phyloP scores from a whole-genome alignment of 2,113 vertebrate species.

The Thalassoma bifasciatum region DNA sequence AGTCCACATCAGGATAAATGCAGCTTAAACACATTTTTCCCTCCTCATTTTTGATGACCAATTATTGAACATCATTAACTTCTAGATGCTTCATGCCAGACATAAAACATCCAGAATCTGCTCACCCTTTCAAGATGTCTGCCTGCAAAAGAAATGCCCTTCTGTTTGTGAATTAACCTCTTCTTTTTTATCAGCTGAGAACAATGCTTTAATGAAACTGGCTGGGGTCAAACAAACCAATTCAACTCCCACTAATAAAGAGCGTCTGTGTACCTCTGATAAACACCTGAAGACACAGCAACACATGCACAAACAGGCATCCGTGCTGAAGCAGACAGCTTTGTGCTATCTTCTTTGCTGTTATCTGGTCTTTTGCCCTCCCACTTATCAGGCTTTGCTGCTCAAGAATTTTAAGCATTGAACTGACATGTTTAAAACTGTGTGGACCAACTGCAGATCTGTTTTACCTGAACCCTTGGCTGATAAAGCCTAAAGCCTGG shows the following conservation, averaged over 20 bases:
- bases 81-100: too few relatives aligned
- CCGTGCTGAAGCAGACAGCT: background rate
- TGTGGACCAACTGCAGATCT: background rate
- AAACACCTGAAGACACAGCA: constrained; percentile 14
- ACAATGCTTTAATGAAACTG: constrained; percentile 21
- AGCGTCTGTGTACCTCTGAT: constrained; percentile 20
- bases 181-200: constrained; percentile 20
- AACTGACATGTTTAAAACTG: constrained; percentile 42
- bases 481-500: too few relatives aligned
- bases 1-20: too few relatives aligned
- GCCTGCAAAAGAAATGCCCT: background rate
- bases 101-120: too few relatives aligned
- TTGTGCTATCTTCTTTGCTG: constrained; percentile 2
- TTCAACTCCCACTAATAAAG: constrained; percentile 19
- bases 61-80: too few relatives aligned
- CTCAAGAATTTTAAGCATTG: constrained; percentile 62
- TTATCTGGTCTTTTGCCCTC: constrained; percentile 51
- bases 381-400: constrained; percentile 64
- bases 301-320: constrained; percentile 12
- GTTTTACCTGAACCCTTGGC: constrained; percentile 23
- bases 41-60: too few relatives aligned
- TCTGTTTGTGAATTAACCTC: background rate
- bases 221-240: constrained; percentile 3
- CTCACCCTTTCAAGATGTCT: too few relatives aligned
- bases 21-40: too few relatives aligned